Conservation (phyloP, 2,888 invertebrate species). For the Tipula unca region DNA sequence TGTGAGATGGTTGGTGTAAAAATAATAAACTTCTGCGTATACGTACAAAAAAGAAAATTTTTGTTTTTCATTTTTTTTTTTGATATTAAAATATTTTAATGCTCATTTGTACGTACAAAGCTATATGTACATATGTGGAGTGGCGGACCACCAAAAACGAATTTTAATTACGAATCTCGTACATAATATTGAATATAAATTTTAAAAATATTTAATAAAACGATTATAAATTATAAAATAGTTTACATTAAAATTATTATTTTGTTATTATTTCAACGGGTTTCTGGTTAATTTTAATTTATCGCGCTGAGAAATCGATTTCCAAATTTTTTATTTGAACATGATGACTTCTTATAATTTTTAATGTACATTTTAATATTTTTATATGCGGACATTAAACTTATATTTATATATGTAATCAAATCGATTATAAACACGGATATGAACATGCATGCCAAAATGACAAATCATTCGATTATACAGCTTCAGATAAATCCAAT, state of each 20-base stretch:
- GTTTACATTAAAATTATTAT: slow-evolving; percentile 1
- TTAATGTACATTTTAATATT: not conserved
- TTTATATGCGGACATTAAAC: not conserved
- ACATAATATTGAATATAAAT: not conserved
- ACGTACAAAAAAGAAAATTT: not conserved
- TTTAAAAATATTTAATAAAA: not conserved
- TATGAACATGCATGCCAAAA: too few species aligned
- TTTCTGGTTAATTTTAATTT: not conserved
- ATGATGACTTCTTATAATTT: too few species aligned
- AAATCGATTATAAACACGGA: not conserved
- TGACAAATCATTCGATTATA: too few species aligned
- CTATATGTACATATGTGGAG: not conserved
- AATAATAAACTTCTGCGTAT: slow-evolving; percentile 14
- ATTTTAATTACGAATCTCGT: not conserved
- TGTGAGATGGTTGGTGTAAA: not conserved
- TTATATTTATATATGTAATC: too few species aligned
- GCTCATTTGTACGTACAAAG: not conserved
- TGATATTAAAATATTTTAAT: not conserved
- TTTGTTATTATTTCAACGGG: not conserved
- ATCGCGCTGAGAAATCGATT: not conserved
- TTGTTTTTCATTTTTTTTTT: not conserved
- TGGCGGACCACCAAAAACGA: not conserved
- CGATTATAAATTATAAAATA: not conserved
- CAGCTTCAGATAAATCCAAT: too few species aligned
- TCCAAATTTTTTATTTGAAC: not conserved